Conservation (phyloP, 2,797 vertebrate species). For the Iguana delicatissima region DNA sequence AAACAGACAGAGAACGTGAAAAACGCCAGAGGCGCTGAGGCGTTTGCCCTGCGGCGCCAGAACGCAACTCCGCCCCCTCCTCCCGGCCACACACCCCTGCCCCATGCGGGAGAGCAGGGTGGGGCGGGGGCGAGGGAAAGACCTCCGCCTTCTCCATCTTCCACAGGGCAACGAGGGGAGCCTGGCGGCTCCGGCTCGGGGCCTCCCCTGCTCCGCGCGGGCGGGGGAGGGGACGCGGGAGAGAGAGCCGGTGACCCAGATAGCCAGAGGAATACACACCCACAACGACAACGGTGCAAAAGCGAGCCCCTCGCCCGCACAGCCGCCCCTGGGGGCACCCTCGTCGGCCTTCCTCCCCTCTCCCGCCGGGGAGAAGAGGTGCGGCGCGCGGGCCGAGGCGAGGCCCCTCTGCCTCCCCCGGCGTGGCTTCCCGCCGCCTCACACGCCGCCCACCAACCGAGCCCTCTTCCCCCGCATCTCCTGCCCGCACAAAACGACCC, state of each 20-base stretch:
- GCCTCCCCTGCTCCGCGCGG: background rate
- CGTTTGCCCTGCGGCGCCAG: background rate
- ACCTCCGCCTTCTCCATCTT: background rate
- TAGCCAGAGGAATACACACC: background rate
- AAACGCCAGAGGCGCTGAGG: background rate
- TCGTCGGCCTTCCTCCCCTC: background rate
- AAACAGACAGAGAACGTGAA: no score
- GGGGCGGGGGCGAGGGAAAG: background rate
- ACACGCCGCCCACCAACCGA: no score
- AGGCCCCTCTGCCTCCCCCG: background rate
- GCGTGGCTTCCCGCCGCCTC: background rate
- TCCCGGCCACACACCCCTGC: background rate
- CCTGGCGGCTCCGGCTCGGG: background rate
- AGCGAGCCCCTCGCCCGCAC: no score
- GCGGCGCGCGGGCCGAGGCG: background rate
- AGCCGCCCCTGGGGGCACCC: no score
- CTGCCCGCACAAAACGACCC: background rate
- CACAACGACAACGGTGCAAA: background rate
- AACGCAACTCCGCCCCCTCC: background rate
- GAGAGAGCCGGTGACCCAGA: background rate
- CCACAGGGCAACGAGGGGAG: background rate
- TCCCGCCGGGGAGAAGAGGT: conserved; percentile 8
- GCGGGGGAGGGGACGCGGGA: background rate
- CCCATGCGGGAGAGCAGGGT: background rate
- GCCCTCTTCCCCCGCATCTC: background rate